Percentiles rank a stretch among this genome's conserved stretches.
Conservation (phyloP, 64 coral and sea anemone species). For the Montipora sp. region DNA sequence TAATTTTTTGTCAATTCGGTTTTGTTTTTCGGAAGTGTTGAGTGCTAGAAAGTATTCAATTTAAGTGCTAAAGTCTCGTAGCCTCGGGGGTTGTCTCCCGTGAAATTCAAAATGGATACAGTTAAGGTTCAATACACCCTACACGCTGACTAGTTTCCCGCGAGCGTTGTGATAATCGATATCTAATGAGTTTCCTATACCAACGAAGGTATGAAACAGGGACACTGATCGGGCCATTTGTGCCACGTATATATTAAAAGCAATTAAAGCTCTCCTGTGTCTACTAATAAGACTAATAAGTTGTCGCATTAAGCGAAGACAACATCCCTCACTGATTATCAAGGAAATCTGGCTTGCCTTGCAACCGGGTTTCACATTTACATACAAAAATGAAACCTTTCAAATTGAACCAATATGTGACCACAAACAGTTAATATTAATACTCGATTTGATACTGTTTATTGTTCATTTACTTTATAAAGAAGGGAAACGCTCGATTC, state of each 20-base stretch:
- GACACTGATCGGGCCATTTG: too few relatives aligned
- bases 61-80: constrained; percentile 8
- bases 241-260: too few relatives aligned
- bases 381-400: too few relatives aligned
- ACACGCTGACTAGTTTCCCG: not conserved
- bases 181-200: too few relatives aligned
- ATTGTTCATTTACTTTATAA: not conserved
- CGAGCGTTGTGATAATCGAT: not conserved
- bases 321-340: not conserved
- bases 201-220: too few relatives aligned
- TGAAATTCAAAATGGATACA: constrained; percentile 9
- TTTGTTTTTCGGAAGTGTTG: constrained; percentile 13
- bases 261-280: too few relatives aligned
- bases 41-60: not conserved
- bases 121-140: constrained; percentile 5
- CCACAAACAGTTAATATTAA: not conserved
- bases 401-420: not conserved
- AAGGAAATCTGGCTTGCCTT: not conserved
- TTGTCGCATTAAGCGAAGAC: not conserved
- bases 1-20: not conserved
- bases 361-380: too few relatives aligned
- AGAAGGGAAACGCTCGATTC: too few relatives aligned
- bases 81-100: constrained; percentile 21
- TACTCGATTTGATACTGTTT: not conserved
- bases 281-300: not conserved